phyloP scores from a whole-genome alignment of 1,140 invertebrate genomes.

The Tribolium madens region DNA sequence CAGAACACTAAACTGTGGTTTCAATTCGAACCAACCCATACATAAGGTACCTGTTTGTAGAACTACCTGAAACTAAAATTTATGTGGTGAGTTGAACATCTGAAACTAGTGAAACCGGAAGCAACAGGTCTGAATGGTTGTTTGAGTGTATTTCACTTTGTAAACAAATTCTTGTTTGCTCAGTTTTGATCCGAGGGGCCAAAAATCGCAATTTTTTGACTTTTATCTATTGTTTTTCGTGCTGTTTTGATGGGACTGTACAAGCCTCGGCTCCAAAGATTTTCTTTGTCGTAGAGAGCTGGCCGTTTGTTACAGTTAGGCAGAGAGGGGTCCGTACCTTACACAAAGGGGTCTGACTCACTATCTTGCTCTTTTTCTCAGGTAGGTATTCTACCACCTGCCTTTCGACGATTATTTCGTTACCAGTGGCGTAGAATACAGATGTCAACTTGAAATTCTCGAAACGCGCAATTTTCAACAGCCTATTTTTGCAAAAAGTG shows the following conservation, averaged over 20 bases:
- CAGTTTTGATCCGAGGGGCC: too few relatives aligned
- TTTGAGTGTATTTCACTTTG: background rate
- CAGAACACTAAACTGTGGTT: background rate
- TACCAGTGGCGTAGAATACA: constrained; percentile 3
- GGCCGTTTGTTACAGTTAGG: constrained; percentile 51
- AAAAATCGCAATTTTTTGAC: background rate
- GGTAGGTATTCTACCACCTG: constrained; percentile 47
- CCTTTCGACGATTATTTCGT: constrained; percentile 39
- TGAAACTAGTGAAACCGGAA: constrained; percentile 29
- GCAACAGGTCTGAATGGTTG: constrained; percentile 2
- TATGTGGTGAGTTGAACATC: constrained; percentile 6
- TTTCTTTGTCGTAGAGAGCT: constrained; percentile 50
- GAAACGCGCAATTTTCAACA: too few relatives aligned
- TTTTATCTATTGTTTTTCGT: constrained; percentile 18
- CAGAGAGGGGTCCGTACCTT: constrained; percentile 46
- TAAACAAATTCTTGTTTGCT: background rate
- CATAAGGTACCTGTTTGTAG: background rate
- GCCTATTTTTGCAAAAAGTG: too few relatives aligned
- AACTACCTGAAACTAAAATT: constrained; percentile 30
- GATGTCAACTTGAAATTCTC: too few relatives aligned
- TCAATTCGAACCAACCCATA: background rate
- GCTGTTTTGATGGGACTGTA: constrained; percentile 48
- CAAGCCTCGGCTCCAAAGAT: constrained; percentile 41
- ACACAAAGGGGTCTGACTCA: constrained; percentile 40
- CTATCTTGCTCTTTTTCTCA: constrained; percentile 45